A percentile compares a stretch with the other conserved stretches of the same genome.
Evolutionary conservation across 2,888 invertebrate species (phyloP).

Genomic region (Rhimphoctona megacephalus): DNA sequence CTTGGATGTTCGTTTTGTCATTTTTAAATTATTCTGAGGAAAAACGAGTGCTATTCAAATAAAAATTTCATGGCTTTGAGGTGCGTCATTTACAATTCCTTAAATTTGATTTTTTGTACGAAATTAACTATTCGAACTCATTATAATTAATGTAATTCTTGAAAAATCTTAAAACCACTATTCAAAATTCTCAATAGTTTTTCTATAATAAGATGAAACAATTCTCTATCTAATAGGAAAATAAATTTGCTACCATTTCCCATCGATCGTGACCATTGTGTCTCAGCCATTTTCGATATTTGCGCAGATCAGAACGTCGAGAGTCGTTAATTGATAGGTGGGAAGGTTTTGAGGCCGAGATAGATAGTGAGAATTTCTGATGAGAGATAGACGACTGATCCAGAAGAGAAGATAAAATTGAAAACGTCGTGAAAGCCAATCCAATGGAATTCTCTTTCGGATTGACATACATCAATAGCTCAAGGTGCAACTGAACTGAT

Average conservation of each 20-base stretch:
- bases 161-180: neutral
- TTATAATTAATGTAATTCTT: neutral
- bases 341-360: neutral
- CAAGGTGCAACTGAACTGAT: constrained; percentile 42
- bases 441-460: constrained; percentile 49
- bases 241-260: constrained; percentile 17
- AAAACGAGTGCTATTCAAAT: neutral
- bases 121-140: neutral
- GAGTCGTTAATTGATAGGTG: constrained; percentile 52
- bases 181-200: neutral
- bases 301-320: constrained; percentile 41
- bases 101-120: neutral
- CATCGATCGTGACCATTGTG: constrained; percentile 23
- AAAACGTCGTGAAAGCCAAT: constrained; percentile 30
- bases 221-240: constrained; percentile 22
- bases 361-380: neutral
- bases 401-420: constrained; percentile 1
- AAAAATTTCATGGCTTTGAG: neutral
- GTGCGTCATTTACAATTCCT: neutral
- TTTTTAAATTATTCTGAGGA: neutral
- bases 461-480: constrained; percentile 36
- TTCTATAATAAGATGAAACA: neutral
- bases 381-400: constrained; percentile 2
- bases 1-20: neutral
- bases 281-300: constrained; percentile 40